Evolutionary conservation across 2,888 invertebrate genomes (phyloP).

Genomic region (Calephelis perditalis): DNA sequence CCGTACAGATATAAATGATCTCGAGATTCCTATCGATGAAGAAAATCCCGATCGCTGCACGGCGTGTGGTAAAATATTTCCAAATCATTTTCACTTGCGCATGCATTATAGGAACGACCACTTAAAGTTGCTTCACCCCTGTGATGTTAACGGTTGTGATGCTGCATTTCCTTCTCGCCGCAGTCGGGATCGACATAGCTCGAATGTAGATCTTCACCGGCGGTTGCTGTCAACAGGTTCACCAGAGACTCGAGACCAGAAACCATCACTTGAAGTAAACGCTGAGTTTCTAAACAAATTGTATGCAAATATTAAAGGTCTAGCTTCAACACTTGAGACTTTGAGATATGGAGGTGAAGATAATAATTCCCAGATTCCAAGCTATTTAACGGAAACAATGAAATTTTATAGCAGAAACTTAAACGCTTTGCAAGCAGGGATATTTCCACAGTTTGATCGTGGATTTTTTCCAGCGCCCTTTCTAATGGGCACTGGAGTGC

Average conservation of each 20-base stretch:
- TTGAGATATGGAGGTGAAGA: conserved; percentile 76
- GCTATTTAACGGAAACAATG: conserved; percentile 71
- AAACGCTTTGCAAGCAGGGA: conserved; percentile 60
- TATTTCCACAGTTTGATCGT: conserved; percentile 65
- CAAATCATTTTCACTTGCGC: conserved; percentile 93
- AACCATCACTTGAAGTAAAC: conserved; percentile 81
- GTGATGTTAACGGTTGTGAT: conserved; percentile 93
- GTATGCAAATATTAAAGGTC: conserved; percentile 85
- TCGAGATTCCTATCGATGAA: conserved; percentile 90
- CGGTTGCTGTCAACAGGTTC: conserved; percentile 66
- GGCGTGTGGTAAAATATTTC: conserved; percentile 92
- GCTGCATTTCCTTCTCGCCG: conserved; percentile 93
- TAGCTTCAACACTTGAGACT: conserved; percentile 80
- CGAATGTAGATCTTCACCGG: conserved; percentile 75
- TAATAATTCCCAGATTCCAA: conserved; percentile 57
- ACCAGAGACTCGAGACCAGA: conserved; percentile 71
- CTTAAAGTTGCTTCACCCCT: conserved; percentile 92
- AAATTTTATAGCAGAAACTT: conserved; percentile 71
- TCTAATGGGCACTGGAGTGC: conserved; percentile 59
- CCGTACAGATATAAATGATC: conserved; percentile 67
- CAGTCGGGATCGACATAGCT: conserved; percentile 80
- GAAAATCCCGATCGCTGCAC: conserved; percentile 92
- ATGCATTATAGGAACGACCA: conserved; percentile 95
- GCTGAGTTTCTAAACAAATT: conserved; percentile 89
- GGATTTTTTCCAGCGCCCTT: conserved; percentile 66